These are phyloP conservation scores for Aptenodytes patagonicus DNA, from an alignment of 2,113 vertebrate species.

Conservation along the genomic window DNA sequence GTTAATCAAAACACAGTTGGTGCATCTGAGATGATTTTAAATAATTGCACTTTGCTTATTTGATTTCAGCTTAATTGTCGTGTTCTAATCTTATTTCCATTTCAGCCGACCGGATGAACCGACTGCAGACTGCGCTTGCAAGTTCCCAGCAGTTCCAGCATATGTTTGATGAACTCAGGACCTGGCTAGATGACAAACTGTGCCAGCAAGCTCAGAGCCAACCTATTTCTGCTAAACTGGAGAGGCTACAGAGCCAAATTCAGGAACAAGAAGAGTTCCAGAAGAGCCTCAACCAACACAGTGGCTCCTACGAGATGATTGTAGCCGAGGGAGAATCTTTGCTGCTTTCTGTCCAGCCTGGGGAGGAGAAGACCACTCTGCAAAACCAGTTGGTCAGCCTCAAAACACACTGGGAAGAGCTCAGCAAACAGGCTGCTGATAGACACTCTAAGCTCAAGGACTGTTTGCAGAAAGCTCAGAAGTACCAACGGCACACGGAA, in stretches of 20 bases:
- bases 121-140: conserved; percentile 90
- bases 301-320: conserved; percentile 94
- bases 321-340: conserved; percentile 87
- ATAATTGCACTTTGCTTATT: conserved; percentile 55
- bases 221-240: conserved; percentile 86
- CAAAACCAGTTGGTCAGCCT: conserved; percentile 83
- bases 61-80: conserved; percentile 55
- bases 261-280: conserved; percentile 89
- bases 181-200: conserved; percentile 87
- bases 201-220: conserved; percentile 72
- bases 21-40: conserved; percentile 37
- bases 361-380: conserved; percentile 84
- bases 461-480: conserved; percentile 86
- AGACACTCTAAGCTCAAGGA: conserved; percentile 81
- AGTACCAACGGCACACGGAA: conserved; percentile 83
- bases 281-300: conserved; percentile 88
- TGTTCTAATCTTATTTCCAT: conserved; percentile 40
- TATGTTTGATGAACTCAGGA: conserved; percentile 93
- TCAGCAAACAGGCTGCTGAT: conserved; percentile 80
- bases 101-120: conserved; percentile 91
- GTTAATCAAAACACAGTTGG: conserved; percentile 43
- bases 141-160: conserved; percentile 99
- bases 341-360: conserved; percentile 83
- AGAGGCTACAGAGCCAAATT: conserved; percentile 82
- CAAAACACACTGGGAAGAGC: conserved; percentile 88